Evolutionary conservation across 2,113 vertebrate genomes (phyloP).

Genomic region (Crotalus tigris): DNA sequence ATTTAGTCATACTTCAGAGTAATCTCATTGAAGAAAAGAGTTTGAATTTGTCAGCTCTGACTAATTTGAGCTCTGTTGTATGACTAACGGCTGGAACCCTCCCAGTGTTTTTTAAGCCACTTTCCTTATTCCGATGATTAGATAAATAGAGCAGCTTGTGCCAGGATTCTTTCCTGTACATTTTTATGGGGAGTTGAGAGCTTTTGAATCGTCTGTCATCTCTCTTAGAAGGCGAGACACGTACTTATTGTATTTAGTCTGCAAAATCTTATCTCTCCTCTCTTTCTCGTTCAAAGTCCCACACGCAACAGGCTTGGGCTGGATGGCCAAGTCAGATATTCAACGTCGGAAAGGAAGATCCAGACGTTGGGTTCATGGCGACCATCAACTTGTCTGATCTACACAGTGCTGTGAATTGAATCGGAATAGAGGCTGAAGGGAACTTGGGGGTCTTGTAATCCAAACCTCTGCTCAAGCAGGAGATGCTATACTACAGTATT

Average conservation of each 20-base stretch:
- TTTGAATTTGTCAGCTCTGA: background rate
- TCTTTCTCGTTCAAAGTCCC: background rate
- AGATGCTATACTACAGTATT: too few relatives aligned
- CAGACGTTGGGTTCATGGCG: background rate
- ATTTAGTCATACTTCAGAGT: background rate
- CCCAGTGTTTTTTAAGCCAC: background rate
- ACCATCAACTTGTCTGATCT: background rate
- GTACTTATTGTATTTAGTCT: background rate
- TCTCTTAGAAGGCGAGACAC: background rate
- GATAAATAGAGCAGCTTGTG: background rate
- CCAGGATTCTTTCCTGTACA: constrained; percentile 4
- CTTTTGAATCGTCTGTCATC: constrained; percentile 10
- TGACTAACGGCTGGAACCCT: background rate
- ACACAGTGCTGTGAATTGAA: background rate
- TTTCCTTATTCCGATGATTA: background rate
- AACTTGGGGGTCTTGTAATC: too few relatives aligned
- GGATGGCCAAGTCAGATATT: background rate
- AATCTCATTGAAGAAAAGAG: background rate
- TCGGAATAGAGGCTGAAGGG: too few relatives aligned
- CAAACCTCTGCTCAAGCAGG: too few relatives aligned
- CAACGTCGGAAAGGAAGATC: background rate
- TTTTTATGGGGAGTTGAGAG: background rate
- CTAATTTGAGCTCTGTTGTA: background rate
- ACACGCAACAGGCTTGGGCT: background rate
- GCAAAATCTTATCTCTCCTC: background rate